Base-by-base conservation (phyloP, 2,797 vertebrate species). In the Clarias laeviceps region DNA sequence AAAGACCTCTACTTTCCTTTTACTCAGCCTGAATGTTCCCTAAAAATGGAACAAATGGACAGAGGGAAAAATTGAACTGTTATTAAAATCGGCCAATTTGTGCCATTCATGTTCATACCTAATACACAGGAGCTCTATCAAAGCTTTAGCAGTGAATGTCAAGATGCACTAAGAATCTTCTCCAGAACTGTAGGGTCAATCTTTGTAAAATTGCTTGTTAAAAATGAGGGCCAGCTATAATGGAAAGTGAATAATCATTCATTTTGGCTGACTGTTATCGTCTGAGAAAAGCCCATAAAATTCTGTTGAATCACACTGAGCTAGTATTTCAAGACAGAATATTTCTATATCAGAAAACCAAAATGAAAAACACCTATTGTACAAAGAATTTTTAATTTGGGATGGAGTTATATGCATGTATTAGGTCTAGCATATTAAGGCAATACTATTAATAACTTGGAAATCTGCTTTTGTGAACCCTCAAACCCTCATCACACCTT, bases 191-290 rank as follows among this genome's bases (percentile, higher is more conserved):
- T 45, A 72, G 32, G 27, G 37, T 62, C 66, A 62, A 11, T 34
- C 65, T 22, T 85, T 62, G 8, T 24, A 32, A 85, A 84, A 84
- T 84, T 84, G 76, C 77, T 73, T 85, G 66, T 79, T 84, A 84
- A 81, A 59, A 73, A 20, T 54, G 7, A 61, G 27, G 9, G 5
- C 24, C 72, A 69, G 50, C 64, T 34, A 22, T 34, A 59, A 69
- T 32, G 11, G 73, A 65, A 24, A 74, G 20, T 29, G 68, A 54
- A 65, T 64, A 74, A 83, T 83, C 18, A 54, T 66, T 57, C 27
- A 57, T 66, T 57, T 66, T n/a, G 40, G 18, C 40, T 78, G 73
- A 65, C 56, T 32, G 54, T 32, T 37, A 27, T 68, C 22, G 73
- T 69, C 64, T 18, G 29, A 54, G 61, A 54, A 40, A 34, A 27